Evolutionary conservation across 2,797 vertebrate genomes (phyloP).

Genomic region (Gallinago nigripennis): DNA sequence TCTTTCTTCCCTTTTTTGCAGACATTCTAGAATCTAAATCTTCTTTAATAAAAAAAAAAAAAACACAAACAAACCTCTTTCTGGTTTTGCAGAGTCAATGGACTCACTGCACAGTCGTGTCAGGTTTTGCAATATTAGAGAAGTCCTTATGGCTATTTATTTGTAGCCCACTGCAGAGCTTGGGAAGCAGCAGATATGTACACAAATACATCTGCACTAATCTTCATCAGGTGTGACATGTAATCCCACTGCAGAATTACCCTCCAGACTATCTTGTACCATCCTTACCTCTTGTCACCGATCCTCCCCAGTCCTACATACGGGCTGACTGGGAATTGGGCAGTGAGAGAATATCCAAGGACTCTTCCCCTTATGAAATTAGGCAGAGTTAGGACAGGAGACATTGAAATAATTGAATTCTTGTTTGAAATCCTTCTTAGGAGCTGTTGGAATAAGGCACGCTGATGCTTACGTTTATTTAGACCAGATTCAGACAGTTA

Average conservation of each 20-base stretch:
- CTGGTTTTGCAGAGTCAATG: background rate
- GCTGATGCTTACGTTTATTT: fast-evolving
- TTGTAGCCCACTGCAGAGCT: background rate
- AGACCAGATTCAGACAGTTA: background rate
- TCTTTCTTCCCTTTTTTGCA: background rate
- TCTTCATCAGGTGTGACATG: background rate
- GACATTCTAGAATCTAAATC: background rate
- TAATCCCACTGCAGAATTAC: background rate
- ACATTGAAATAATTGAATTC: background rate
- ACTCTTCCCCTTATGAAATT: background rate
- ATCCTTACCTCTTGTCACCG: background rate
- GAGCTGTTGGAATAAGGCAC: background rate
- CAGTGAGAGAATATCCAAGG: background rate
- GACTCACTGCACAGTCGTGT: background rate
- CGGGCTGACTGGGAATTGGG: background rate
- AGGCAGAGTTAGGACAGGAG: background rate
- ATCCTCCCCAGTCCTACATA: background rate
- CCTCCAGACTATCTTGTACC: background rate
- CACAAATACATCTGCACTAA: background rate
- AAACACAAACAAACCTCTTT: background rate
- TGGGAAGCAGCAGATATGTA: background rate
- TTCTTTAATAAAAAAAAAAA: background rate
- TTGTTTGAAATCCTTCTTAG: background rate
- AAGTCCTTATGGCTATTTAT: background rate
- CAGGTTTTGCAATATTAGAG: background rate